A percentile compares a stretch with the other conserved stretches of the same genome.
phyloP scores from a whole-genome alignment of 2,113 vertebrate species.

The Leucosticte australis region DNA sequence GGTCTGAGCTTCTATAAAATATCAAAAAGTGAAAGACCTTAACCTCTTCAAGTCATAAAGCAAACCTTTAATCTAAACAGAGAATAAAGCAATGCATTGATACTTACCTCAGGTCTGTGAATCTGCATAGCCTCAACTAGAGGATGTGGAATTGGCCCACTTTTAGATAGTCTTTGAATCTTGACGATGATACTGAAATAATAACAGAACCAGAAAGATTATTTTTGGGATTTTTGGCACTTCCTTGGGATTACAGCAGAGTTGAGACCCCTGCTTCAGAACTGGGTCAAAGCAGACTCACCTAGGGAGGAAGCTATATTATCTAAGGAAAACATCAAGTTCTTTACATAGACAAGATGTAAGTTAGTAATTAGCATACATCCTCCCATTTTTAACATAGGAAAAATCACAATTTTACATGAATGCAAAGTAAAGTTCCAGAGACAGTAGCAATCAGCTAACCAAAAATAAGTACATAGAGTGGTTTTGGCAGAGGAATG shows the following conservation, averaged over 20 bases:
- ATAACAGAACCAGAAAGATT: not conserved
- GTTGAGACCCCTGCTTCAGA: not conserved
- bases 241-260: not conserved
- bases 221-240: not conserved
- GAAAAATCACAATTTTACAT: not conserved
- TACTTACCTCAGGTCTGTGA: not conserved
- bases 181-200: not conserved
- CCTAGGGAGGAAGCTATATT: not conserved
- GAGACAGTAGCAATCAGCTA: not conserved
- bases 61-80: not conserved
- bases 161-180: not conserved
- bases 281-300: not conserved
- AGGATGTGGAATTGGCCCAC: not conserved
- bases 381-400: not conserved
- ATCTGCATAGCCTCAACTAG: not conserved
- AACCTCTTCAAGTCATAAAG: not conserved
- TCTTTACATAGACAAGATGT: not conserved
- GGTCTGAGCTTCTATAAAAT: not conserved
- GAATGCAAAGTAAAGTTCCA: not conserved
- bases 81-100: not conserved
- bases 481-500: not conserved
- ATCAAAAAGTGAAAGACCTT: not conserved
- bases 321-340: not conserved
- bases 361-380: not conserved
- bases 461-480: not conserved